phyloP scores from a whole-genome alignment of 2,113 vertebrate genomes.

The Calyptomena viridis region DNA sequence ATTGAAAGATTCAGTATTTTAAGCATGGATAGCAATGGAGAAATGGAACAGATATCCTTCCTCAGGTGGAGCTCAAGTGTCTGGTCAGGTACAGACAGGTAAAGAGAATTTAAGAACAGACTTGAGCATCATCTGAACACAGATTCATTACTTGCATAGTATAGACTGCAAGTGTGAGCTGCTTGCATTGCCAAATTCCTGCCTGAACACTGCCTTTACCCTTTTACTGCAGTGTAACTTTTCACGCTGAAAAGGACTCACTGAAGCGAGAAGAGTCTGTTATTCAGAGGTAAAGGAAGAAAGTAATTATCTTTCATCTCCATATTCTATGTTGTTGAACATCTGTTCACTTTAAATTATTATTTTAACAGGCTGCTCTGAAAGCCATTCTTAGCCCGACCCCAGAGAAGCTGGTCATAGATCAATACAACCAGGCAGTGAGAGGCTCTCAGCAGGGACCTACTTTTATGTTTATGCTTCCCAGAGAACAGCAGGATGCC shows the following conservation, averaged over 20 bases:
- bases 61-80: neutral
- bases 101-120: neutral
- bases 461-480: neutral
- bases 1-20: neutral
- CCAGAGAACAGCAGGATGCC: neutral
- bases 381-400: neutral
- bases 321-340: neutral
- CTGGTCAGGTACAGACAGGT: neutral
- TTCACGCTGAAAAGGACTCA: neutral
- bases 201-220: neutral
- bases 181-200: neutral
- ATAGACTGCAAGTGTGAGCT: neutral
- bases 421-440: neutral
- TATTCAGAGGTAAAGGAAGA: neutral
- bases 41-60: neutral
- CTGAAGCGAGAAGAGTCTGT: neutral
- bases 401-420: neutral
- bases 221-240: neutral
- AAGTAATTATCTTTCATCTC: neutral
- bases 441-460: neutral
- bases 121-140: neutral
- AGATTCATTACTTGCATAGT: neutral
- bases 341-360: neutral
- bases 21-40: neutral
- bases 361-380: conserved; percentile 9